These are phyloP conservation scores for Hirtodrosophila cameraria DNA, from an alignment of 2,888 invertebrate genomes.

Conservation along the genomic window DNA sequence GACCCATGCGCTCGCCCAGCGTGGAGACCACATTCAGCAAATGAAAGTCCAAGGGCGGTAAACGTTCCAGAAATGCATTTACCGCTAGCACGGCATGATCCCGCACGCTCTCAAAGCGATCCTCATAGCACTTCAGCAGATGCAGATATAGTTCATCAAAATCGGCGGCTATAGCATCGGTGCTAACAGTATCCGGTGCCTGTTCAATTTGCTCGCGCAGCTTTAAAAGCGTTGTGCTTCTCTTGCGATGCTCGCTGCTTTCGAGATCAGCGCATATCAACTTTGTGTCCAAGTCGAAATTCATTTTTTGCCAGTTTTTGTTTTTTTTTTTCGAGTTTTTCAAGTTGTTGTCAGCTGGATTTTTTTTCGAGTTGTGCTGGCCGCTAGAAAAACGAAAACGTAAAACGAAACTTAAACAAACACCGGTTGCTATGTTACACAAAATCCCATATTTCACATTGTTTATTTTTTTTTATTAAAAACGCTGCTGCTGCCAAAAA, in stretches of 20 bases:
- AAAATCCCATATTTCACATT: constrained; percentile 35
- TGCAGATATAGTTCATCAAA: constrained; percentile 82
- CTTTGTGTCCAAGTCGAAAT: constrained; percentile 39
- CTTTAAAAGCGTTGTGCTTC: constrained; percentile 46
- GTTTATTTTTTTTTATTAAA: constrained; percentile 28
- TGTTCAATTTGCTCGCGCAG: constrained; percentile 44
- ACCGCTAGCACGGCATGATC: constrained; percentile 74
- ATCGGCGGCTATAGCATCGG: constrained; percentile 41
- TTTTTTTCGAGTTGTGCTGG: constrained; percentile 25
- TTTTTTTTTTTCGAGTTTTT: not conserved
- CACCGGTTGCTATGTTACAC: constrained; percentile 56
- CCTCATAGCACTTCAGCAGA: constrained; percentile 82
- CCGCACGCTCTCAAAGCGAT: constrained; percentile 82
- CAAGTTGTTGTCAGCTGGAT: constrained; percentile 17
- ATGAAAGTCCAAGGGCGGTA: constrained; percentile 89
- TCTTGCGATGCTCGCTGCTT: constrained; percentile 57
- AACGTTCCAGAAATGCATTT: constrained; percentile 76
- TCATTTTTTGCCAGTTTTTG: constrained; percentile 32
- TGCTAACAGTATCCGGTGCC: not conserved
- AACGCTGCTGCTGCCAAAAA: no score
- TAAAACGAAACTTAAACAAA: constrained; percentile 36
- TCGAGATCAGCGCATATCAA: constrained; percentile 56
- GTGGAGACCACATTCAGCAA: constrained; percentile 91
- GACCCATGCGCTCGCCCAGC: constrained; percentile 90
- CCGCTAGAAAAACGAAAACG: constrained; percentile 31